A percentile compares a stretch with the other conserved stretches of the same genome.
phyloP scores from a whole-genome alignment of 2,888 invertebrate genomes.

The Philereme transversata region DNA sequence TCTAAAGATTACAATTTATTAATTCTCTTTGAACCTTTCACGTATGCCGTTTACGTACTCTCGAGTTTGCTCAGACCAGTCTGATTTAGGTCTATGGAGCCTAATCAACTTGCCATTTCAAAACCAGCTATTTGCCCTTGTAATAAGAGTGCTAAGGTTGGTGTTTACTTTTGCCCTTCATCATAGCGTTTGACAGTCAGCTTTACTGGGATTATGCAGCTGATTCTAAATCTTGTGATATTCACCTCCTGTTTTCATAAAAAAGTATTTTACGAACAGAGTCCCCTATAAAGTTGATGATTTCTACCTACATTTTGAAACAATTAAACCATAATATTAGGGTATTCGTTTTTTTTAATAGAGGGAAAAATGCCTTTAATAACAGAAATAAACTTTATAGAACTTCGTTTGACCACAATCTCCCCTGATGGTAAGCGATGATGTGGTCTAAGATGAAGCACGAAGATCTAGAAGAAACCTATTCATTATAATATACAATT shows the following conservation, averaged over 20 bases:
- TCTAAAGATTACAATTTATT: constrained; percentile 25
- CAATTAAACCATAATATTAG: too few species aligned
- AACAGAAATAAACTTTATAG: too few species aligned
- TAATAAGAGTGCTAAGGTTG: constrained; percentile 35
- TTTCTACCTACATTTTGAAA: too few species aligned
- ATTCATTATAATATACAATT: too few species aligned
- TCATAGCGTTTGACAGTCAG: constrained; percentile 48
- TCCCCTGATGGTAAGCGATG: too few species aligned
- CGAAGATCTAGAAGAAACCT: too few species aligned
- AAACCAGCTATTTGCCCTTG: constrained; percentile 42
- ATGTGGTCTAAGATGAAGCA: too few species aligned
- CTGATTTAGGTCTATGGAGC: constrained; percentile 43
- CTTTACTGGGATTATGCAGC: constrained; percentile 54
- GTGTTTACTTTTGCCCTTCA: constrained; percentile 43
- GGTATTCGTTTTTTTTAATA: too few species aligned
- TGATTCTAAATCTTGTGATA: constrained; percentile 47
- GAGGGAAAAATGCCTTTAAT: too few species aligned
- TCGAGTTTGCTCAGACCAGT: constrained; percentile 57
- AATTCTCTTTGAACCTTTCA: constrained; percentile 51
- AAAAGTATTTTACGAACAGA: too few species aligned
- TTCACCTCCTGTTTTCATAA: constrained; percentile 34
- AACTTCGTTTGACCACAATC: too few species aligned
- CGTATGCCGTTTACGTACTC: constrained; percentile 61
- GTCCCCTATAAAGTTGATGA: too few species aligned
- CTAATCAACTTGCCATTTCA: constrained; percentile 38